Base-by-base conservation (phyloP, 2,113 vertebrate species). In the Climacteris rufus region DNA sequence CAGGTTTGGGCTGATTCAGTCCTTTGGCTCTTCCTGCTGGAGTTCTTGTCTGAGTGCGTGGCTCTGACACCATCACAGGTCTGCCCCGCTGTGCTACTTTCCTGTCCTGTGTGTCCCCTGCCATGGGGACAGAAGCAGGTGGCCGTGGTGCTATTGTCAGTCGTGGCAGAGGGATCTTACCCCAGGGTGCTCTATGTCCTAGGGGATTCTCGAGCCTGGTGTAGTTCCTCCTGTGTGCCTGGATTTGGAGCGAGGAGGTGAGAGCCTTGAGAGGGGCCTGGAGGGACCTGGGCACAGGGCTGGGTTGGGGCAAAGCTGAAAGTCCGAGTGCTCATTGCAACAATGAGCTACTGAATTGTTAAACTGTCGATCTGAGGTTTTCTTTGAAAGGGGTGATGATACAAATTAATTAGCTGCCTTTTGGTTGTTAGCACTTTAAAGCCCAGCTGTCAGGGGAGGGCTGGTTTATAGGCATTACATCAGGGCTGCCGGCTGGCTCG, bases 321-420 rank as follows among this genome's bases (percentile, higher is more conserved):
- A n/a, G n/a, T 71, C 28, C 0, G 0, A 5, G 61, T 33, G 70
- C 37, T 88, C 40, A 9, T 57, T 0, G 2, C 21, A 30, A 3
- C 10, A 53, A 42, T 30, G 63, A 88, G 45, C 42, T 80, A 21
- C 42, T 20, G 75, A 83, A 42, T 76, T 7, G 17, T 86, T 90
- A 80, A 93, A 70, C 49, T 1, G 3, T 65, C 35, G 2, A 61
- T 70, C 83, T 86, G 94, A 93, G 94, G 92, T 86, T 93, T 92
- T 61, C 79, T 86, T 86, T 93, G 80, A 92, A 90, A 93, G 92
- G 79, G 71, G 88, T 83, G 92, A 96, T 83, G 90, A 33, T 95
- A 83, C 92, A 90, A 93, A 94, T 96, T 90, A 88, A 94, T 96
- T 86, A 80, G 50, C 86, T 97, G 59, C 83, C 83, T 85, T 96